Percentiles rank a stretch among this genome's conserved stretches.
phyloP scores from a whole-genome alignment of 2,888 invertebrate genomes.

The Diabrotica balteata region DNA sequence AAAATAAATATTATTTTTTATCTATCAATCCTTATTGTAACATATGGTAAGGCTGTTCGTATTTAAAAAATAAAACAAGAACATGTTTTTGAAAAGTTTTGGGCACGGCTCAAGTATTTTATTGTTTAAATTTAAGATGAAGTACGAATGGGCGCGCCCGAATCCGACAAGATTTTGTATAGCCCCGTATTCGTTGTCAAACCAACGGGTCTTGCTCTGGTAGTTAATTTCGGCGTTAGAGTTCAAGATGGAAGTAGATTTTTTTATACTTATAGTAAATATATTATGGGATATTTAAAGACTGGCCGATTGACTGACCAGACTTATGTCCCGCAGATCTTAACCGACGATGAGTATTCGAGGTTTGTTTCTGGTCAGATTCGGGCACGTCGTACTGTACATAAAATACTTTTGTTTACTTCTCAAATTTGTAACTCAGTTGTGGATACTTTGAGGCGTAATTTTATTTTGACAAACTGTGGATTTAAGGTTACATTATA shows the following conservation, averaged over 20 bases:
- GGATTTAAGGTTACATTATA: conserved; percentile 41
- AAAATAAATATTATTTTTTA: conserved; percentile 37
- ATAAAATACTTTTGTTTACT: conserved; percentile 33
- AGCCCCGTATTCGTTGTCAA: conserved; percentile 3
- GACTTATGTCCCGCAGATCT: conserved; percentile 20
- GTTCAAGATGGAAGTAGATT: conserved; percentile 10
- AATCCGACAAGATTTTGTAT: conserved; percentile 16
- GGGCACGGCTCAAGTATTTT: conserved; percentile 49
- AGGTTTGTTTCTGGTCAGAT: conserved; percentile 14
- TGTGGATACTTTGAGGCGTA: conserved; percentile 36
- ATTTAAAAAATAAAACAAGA: conserved; percentile 43
- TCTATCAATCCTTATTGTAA: conserved; percentile 52
- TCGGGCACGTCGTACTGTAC: conserved; percentile 28
- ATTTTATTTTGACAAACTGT: conserved; percentile 51
- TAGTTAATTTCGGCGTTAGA: conserved; percentile 11
- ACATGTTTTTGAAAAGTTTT: conserved; percentile 47
- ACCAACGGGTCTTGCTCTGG: conserved; percentile 9
- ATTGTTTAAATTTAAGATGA: conserved; percentile 48
- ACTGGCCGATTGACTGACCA: conserved; percentile 11
- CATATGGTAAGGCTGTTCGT: conserved; percentile 58
- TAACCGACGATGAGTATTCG: conserved; percentile 9
- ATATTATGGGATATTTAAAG: conserved; percentile 13
- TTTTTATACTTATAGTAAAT: conserved; percentile 24
- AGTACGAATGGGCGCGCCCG: conserved; percentile 28
- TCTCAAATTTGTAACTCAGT: conserved; percentile 39